Conservation (phyloP, 2,113 vertebrate species). For the Regulus satrapa region DNA sequence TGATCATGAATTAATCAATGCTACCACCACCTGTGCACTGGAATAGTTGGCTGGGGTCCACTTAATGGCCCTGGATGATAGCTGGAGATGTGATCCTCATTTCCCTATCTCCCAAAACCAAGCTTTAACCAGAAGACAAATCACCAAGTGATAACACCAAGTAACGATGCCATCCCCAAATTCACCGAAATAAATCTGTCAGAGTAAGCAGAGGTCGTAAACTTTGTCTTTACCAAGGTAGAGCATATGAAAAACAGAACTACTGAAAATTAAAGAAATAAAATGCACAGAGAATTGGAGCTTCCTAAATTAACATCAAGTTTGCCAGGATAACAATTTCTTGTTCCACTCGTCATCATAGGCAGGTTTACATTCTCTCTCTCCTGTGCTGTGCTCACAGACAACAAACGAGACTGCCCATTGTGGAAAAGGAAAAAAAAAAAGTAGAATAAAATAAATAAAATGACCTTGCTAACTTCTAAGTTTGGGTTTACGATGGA, state of each 20-base stretch:
- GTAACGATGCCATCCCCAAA: neutral
- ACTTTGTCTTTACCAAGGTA: neutral
- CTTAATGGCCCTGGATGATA: neutral
- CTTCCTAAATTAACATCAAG: neutral
- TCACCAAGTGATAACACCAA: neutral
- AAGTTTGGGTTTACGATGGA: neutral
- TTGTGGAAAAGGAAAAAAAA: neutral
- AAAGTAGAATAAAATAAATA: neutral
- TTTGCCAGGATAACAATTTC: neutral
- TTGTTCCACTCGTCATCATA: neutral
- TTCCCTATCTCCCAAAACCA: neutral
- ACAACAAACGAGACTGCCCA: neutral
- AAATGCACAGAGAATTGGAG: neutral
- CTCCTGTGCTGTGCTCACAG: neutral
- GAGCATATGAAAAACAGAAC: neutral
- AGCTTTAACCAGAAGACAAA: neutral
- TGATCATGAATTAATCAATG: slow-evolving; percentile 33
- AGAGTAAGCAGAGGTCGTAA: neutral
- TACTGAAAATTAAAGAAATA: neutral
- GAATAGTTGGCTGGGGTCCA: neutral
- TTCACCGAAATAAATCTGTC: neutral
- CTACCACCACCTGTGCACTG: neutral
- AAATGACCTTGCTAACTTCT: neutral
- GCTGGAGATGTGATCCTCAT: neutral
- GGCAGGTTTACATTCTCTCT: neutral